These are phyloP conservation scores for Calephelis perditalis DNA, from an alignment of 2,888 invertebrate genomes.

Conservation along the genomic window DNA sequence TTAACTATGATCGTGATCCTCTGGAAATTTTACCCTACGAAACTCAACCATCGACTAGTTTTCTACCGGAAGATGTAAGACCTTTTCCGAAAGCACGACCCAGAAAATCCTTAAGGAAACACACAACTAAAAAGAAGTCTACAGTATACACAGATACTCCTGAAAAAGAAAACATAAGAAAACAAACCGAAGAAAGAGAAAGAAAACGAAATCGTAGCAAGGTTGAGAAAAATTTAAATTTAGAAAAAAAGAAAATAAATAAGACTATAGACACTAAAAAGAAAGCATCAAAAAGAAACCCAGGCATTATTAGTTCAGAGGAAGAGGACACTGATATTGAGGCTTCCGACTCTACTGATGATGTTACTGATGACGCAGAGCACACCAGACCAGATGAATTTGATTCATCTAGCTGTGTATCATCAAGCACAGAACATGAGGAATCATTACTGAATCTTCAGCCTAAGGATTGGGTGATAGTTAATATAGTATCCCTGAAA, in stretches of 20 bases:
- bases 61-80: not conserved
- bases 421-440: no score
- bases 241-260: not conserved
- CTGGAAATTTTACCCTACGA: not conserved
- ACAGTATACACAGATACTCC: not conserved
- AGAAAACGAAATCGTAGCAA: not conserved
- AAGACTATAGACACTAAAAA: not conserved
- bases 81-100: not conserved
- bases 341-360: not conserved
- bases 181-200: not conserved
- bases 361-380: not conserved
- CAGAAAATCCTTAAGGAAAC: no score
- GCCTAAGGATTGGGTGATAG: no score
- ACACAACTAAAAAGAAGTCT: not conserved
- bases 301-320: constrained; percentile 1
- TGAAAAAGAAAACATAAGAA: not conserved
- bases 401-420: no score
- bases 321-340: not conserved
- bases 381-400: not conserved
- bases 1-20: not conserved
- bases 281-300: not conserved
- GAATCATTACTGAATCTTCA: no score
- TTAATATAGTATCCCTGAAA: no score
- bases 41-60: not conserved
- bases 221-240: not conserved